These are phyloP conservation scores for Cercocebus atys DNA, from an alignment of 2,113 vertebrate species.

Conservation along the genomic window DNA sequence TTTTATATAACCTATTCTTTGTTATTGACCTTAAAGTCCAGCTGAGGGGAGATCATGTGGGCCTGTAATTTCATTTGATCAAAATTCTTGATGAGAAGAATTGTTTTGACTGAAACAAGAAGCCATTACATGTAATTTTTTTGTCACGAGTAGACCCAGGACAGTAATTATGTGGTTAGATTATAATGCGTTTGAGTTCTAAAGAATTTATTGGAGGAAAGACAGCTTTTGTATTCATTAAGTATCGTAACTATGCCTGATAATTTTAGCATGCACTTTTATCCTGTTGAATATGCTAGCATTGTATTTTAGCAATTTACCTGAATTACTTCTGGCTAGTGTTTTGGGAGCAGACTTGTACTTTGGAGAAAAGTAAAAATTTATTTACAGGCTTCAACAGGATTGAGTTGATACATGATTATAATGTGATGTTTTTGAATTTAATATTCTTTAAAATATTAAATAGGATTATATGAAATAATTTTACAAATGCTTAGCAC, in stretches of 20 bases:
- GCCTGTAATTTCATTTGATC: not conserved
- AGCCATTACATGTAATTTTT: not conserved
- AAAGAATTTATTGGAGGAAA: not conserved
- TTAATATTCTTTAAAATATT: constrained; percentile 5
- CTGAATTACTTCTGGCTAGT: not conserved
- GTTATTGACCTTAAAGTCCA: not conserved
- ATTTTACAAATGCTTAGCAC: not conserved
- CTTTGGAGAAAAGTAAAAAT: constrained; percentile 16
- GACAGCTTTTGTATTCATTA: constrained; percentile 1
- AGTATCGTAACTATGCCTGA: not conserved
- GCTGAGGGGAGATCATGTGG: not conserved
- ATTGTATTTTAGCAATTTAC: constrained; percentile 41
- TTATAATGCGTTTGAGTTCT: not conserved
- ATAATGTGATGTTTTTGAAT: constrained; percentile 14
- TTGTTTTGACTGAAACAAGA: not conserved
- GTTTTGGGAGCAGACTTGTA: not conserved
- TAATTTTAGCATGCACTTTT: not conserved
- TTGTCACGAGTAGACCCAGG: not conserved
- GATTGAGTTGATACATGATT: not conserved
- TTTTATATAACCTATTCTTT: not conserved
- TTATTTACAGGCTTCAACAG: not conserved
- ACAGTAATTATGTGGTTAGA: not conserved
- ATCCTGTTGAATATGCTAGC: not conserved
- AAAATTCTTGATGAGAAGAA: not conserved
- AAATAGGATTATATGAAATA: not conserved